Evolutionary conservation across 2,113 vertebrate genomes (phyloP), one percentile per base, ranked within the genome.

Genomic region (Heterocephalus glaber): DNA sequence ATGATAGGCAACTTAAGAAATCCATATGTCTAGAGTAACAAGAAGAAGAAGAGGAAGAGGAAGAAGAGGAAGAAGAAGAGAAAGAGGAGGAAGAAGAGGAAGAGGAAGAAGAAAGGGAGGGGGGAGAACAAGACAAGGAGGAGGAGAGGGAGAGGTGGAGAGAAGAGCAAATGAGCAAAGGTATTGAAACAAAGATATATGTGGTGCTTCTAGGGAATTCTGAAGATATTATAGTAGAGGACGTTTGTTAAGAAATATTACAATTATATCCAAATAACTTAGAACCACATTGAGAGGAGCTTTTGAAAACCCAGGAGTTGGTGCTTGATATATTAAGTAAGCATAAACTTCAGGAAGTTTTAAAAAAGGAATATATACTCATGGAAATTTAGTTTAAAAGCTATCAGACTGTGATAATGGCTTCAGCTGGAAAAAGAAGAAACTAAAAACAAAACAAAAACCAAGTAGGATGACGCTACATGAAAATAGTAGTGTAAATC

Each of bases 331-430:
- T 35, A 92, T n/a, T 61, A 77, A 87, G 30, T 41, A 44, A 26
- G 47, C 52, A 86, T 54, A 60, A 79, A 22, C 26, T 95, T 22
- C 41, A n/a, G 47, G 54, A 65, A 65, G 10, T 19, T 83, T 96
- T 66, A 89, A 5, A 85, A 33, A 84, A 82, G 41, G 49, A 84
- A 60, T 16, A 12, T 58, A 47, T 65, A 89, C 86, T 72, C 1
- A 22, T 66, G n/a, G n/a, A 66, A 17, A 81, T 96, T 92, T 84
- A 77, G 4, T 72, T 77, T 90, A 70, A 66, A 66, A 92, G n/a
- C 35, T 16, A 58, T 70, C 35, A 47, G 54, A 16, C 41, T 86
- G 13, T 66, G 49, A 26, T 63, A 89, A 89, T 63, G 33, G 16
- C 54, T 60, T 72, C 16, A 47, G 24, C 30, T 60, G 1, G 30